Evolutionary conservation across 2,888 invertebrate species (phyloP).

Genomic region (Plagiodera versicolora): DNA sequence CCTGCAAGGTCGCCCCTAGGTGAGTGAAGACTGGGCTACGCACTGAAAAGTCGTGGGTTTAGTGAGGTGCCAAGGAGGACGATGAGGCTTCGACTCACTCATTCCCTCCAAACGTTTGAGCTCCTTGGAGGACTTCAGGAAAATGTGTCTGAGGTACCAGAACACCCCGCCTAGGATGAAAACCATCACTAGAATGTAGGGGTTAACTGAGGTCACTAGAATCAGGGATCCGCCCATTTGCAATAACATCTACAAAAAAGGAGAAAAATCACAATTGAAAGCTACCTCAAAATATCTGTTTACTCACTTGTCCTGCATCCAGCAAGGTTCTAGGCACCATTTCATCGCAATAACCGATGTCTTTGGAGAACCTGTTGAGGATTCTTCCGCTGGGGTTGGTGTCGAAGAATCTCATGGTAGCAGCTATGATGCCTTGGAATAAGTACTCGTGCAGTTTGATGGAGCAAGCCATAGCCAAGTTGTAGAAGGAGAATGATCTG

Average conservation of each 20-base stretch:
- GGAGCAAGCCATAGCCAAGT: constrained; percentile 66
- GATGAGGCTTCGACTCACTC: constrained; percentile 57
- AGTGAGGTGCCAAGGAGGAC: too few species aligned
- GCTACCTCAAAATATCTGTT: too few species aligned
- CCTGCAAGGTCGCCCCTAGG: constrained; percentile 76
- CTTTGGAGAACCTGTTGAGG: constrained; percentile 80
- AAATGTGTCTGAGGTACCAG: constrained; percentile 64
- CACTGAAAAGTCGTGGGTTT: constrained; percentile 57
- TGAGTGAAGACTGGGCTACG: constrained; percentile 85
- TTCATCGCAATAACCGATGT: constrained; percentile 79
- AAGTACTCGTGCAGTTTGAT: constrained; percentile 69
- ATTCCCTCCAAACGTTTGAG: constrained; percentile 70
- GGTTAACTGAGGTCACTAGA: constrained; percentile 61
- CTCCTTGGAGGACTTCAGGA: constrained; percentile 70
- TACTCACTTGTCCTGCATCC: constrained; percentile 65
- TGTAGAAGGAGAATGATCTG: constrained; percentile 68
- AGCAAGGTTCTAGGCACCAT: constrained; percentile 67
- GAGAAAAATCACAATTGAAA: too few species aligned
- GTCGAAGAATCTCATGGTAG: constrained; percentile 76
- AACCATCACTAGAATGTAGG: constrained; percentile 55
- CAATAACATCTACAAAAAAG: too few species aligned
- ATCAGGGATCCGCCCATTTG: constrained; percentile 58
- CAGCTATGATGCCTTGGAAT: constrained; percentile 63
- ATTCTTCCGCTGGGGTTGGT: constrained; percentile 81
- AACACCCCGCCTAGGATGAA: constrained; percentile 64